Evolutionary conservation across 2,113 vertebrate genomes (phyloP), one percentile per base, ranked within the genome.

Genomic region (Lycocorax pyrrhopterus): DNA sequence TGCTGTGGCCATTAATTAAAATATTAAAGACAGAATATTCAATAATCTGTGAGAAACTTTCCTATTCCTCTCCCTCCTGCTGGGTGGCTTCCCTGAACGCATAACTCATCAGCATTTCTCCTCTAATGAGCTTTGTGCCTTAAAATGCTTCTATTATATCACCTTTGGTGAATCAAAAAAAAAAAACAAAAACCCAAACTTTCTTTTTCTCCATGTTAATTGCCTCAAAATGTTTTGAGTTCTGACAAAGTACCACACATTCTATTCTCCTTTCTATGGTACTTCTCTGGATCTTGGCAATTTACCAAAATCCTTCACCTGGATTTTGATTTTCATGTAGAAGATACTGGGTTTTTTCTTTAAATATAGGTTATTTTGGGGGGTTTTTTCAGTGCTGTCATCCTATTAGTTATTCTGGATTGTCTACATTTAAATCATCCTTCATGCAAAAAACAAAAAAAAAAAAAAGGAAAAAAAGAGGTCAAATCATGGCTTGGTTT

Each of bases 1-100:
- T 63, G 69, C 77, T 82, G 37, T 30, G 37, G 58, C 60, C 15
- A 8, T 72, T 78, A 84, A 82, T 81, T 96, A 93, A 59, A 95
- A 95, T 78, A 89, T 43, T 89, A 78, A 92, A 94, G 80, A 55
- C 39, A 79, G 74, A 95, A 94, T 93, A 93, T 75, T 91, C 77
- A 94, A 3, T 51, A n/a, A 64, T 59, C 60, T 95, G 89, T 94
- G 95, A 93, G 93, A 96, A 96, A 93, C 56, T 74, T 77, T 80
- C 35, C 63, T 58, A 6, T 83, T 84, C 35, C 26, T 62, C 33
- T 87, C n/a, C 18, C 18, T 84, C 69, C 79, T 92, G 52, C 32
- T 72, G 27, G 12, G 15, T 75, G 53, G 37, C 30, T 84, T 91
- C 33, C 77, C 47, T 84, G 73, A 71, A 74, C 91, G 43, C 26